These are phyloP conservation scores for Coreius guichenoti DNA, from an alignment of 2,797 vertebrate genomes.

Conservation along the genomic window DNA sequence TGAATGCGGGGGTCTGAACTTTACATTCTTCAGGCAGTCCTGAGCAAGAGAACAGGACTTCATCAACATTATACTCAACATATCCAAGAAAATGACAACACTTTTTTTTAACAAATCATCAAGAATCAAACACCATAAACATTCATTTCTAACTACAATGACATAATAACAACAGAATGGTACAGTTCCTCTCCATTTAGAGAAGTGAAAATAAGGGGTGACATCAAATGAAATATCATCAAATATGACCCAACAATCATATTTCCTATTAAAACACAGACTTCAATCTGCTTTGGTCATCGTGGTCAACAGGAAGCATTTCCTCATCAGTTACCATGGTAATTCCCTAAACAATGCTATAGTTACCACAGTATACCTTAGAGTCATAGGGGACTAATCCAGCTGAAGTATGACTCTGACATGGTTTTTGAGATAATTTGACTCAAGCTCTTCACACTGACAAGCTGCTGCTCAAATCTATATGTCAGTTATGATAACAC, in stretches of 20 bases:
- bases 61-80: not conserved
- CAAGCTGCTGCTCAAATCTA: slow-evolving; percentile 6
- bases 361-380: slow-evolving; percentile 28
- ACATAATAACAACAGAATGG: not conserved
- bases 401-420: slow-evolving; percentile 11
- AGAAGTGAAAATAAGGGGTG: slow-evolving; percentile 23
- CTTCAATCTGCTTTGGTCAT: slow-evolving; percentile 26
- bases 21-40: slow-evolving; percentile 89
- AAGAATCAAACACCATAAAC: not conserved
- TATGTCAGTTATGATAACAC: slow-evolving; percentile 10
- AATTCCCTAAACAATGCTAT: slow-evolving; percentile 36
- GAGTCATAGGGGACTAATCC: not conserved
- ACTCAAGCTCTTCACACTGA: not conserved
- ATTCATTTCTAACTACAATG: not conserved
- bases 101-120: not conserved
- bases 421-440: not conserved
- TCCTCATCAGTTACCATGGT: slow-evolving; percentile 42
- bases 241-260: too few relatives aligned
- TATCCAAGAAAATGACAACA: not conserved
- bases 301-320: slow-evolving; percentile 33
- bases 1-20: slow-evolving; percentile 92
- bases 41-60: slow-evolving; percentile 59
- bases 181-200: slow-evolving; percentile 24
- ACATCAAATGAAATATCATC: slow-evolving; percentile 3
- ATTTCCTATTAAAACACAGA: slow-evolving; percentile 24